Base-by-base conservation (phyloP, 2,888 invertebrate species). In the Metacarcinus magister region DNA sequence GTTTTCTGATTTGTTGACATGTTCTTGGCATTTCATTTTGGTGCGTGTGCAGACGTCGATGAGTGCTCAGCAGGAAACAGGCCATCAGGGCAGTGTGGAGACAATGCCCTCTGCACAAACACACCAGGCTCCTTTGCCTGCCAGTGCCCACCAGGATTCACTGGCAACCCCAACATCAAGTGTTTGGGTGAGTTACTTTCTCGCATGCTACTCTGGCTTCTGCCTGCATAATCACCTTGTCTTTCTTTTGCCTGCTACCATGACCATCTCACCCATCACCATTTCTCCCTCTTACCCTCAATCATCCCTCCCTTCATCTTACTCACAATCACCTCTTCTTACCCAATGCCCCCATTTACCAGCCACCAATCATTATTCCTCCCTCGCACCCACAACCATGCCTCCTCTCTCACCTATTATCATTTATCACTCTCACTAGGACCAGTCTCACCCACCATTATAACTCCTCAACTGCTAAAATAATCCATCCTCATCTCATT, bases 51-150 rank as follows among this genome's bases (percentile, higher is more conserved):
- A 98, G 99, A 99, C 98, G 98, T 99, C 97, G 98, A 99, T 97
- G 99, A 99, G 98, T 99, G 99, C 97, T 99, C 99, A 97, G 97
- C 98, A 94, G 98, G 98, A 43, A 98, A 98, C 97, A 99, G 99
- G 48, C 98, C 98, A 0, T 98, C 98, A 93, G 99, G 99, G 94
- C 98, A 98, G 97, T 99, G 99, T 97, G 99, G 99, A n/a, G 98
- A 98, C 97, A 98, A 99, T 97, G 98, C 99, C 10, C 98, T 98
- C 16, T 99, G 99, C 97, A 98, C 98, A 23, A 99, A 99, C 97
- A 98, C 98, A 7, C 98, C 98, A 4, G 99, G 99, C 95, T 98
- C 98, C 97, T 99, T 98, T 97, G 98, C 98, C 82, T 99, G 99
- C 97, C 98, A 98, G 67, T 99, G 99, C 97, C 98, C 98, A 93